Conservation (phyloP, 2,113 vertebrate genomes). For the pig (Sus scrofa) region DNA sequence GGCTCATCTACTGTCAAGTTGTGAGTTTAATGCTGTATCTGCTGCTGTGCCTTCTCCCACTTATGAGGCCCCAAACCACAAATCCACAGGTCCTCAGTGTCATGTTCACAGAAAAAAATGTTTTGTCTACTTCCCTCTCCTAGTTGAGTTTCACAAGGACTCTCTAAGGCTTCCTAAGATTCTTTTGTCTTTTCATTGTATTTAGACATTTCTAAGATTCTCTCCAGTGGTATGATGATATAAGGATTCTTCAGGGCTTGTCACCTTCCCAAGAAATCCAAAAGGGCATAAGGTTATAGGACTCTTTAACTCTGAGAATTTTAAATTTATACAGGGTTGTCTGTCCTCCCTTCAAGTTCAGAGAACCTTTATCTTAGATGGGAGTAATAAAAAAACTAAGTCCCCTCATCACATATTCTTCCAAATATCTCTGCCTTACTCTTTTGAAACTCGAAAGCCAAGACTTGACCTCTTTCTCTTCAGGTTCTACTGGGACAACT, state of each 20-base stretch:
- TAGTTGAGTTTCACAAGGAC: background rate
- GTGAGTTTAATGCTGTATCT: background rate
- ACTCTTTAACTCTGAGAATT: background rate
- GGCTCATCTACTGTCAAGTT: background rate
- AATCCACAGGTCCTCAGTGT: background rate
- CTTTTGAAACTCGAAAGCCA: slow-evolving; percentile 25
- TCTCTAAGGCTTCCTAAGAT: background rate
- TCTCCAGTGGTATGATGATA: background rate
- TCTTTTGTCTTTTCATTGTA: background rate
- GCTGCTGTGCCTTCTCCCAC: background rate
- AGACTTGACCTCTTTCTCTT: background rate
- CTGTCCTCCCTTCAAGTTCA: background rate
- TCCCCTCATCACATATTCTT: background rate
- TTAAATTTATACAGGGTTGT: background rate
- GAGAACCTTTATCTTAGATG: background rate
- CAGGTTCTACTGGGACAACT: background rate
- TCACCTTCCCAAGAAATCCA: background rate
- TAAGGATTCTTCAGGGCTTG: background rate
- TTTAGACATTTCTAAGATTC: background rate
- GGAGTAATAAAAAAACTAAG: background rate
- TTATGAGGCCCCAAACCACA: background rate
- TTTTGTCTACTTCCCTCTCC: background rate
- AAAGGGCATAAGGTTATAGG: background rate
- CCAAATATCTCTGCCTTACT: background rate
- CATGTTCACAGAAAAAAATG: background rate